These are phyloP conservation scores for Chondrosia reniformis DNA, from an alignment of 37 sponge, comb jelly and placozoan species.

Conservation along the genomic window DNA sequence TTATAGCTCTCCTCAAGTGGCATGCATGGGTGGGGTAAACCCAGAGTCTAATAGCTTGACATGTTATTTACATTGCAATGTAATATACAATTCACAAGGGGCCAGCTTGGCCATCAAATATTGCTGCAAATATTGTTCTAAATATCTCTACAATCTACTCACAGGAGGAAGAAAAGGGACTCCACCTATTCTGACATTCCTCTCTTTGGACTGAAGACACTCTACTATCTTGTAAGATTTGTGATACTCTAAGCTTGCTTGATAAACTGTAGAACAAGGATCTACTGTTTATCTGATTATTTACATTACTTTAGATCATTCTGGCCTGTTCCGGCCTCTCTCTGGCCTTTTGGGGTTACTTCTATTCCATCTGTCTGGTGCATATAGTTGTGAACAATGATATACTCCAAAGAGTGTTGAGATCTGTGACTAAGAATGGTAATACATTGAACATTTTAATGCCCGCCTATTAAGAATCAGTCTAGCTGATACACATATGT, in stretches of 20 bases:
- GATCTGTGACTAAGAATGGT: conserved; percentile 69
- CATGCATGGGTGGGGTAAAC: no score
- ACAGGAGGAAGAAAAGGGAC: not conserved
- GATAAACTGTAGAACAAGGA: not conserved
- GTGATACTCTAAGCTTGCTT: not conserved
- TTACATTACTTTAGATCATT: conserved; percentile 16
- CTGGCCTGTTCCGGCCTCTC: conserved; percentile 49
- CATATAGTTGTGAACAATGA: conserved; percentile 74
- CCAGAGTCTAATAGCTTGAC: no score
- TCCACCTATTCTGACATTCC: conserved; percentile 12
- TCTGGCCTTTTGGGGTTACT: conserved; percentile 67
- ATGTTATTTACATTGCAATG: no score
- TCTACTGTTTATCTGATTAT: not conserved
- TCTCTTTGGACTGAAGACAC: conserved; percentile 21
- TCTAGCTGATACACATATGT: not conserved
- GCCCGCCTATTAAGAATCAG: no score
- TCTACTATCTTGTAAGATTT: conserved; percentile 12
- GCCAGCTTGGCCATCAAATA: no score
- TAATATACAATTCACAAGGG: no score
- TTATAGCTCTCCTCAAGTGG: no score
- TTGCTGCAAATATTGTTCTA: no score
- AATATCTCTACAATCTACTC: no score
- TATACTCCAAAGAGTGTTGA: conserved; percentile 55
- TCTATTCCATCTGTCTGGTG: conserved; percentile 80
- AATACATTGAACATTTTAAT: no score